phyloP scores from a whole-genome alignment of 2,888 invertebrate species.

The Aphidoletes aphidimyza region DNA sequence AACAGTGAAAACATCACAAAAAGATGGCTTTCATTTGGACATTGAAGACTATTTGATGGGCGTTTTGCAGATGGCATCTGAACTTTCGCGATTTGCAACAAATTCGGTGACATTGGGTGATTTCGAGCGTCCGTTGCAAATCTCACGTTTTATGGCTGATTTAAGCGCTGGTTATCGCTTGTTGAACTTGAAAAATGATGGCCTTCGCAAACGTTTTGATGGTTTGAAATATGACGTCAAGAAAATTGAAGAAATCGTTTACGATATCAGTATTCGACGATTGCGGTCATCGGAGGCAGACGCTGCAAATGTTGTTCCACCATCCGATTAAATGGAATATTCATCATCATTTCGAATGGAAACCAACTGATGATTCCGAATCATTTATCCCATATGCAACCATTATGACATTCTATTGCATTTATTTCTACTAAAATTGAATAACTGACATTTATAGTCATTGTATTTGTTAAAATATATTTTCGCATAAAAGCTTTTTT shows the following conservation, averaged over 20 bases:
- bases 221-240: conserved; percentile 91
- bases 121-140: conserved; percentile 81
- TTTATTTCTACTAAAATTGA: no score
- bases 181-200: conserved; percentile 90
- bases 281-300: conserved; percentile 64
- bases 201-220: conserved; percentile 86
- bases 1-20: conserved; percentile 73
- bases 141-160: conserved; percentile 87
- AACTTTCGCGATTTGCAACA: conserved; percentile 64
- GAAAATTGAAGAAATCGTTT: conserved; percentile 92
- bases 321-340: background rate
- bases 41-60: conserved; percentile 92
- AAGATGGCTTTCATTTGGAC: conserved; percentile 87
- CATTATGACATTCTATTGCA: no score
- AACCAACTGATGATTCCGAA: no score
- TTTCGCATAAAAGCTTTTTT: no score
- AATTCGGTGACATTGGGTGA: conserved; percentile 83
- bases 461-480: no score
- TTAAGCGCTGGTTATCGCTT: conserved; percentile 90
- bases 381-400: no score
- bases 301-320: background rate
- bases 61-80: conserved; percentile 82
- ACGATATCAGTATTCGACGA: conserved; percentile 86
- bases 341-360: background rate
- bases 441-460: no score